Evolutionary conservation across 2,113 vertebrate species (phyloP).

Genomic region (Daphoenositta chrysoptera): DNA sequence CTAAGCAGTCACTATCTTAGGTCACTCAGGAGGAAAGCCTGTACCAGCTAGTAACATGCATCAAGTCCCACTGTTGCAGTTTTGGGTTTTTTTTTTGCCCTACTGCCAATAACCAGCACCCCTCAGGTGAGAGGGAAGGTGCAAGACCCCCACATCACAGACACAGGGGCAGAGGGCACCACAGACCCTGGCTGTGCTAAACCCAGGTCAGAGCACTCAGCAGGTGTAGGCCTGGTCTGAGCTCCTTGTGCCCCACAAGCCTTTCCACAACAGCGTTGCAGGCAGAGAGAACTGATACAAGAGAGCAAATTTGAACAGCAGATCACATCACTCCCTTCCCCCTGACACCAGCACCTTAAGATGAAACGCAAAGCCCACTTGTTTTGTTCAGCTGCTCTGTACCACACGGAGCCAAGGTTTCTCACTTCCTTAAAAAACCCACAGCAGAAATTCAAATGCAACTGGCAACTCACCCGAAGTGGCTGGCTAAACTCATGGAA

Average conservation of each 20-base stretch:
- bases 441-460: not conserved
- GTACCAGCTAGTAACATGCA: not conserved
- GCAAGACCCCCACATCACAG: not conserved
- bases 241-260: not conserved
- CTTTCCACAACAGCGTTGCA: rapidly evolving
- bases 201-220: not conserved
- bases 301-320: not conserved
- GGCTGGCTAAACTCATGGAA: slow-evolving; percentile 85
- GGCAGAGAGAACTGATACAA: rapidly evolving
- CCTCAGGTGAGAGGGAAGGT: not conserved
- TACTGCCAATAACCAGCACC: not conserved
- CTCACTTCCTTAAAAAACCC: not conserved
- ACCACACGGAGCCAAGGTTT: not conserved
- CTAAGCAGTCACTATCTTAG: not conserved
- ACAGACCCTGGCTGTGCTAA: not conserved
- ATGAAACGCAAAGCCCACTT: not conserved
- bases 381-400: not conserved
- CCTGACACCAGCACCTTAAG: not conserved
- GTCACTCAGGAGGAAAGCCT: not conserved
- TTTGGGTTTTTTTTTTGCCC: not conserved
- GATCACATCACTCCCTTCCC: not conserved
- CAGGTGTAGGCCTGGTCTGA: not conserved
- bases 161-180: rapidly evolving
- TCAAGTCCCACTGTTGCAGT: not conserved
- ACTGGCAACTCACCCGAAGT: slow-evolving; percentile 81